Percentiles rank a stretch among this genome's conserved stretches.
These are phyloP conservation scores for Melinaea menophilus DNA, from an alignment of 2,888 invertebrate genomes.

Conservation along the genomic window DNA sequence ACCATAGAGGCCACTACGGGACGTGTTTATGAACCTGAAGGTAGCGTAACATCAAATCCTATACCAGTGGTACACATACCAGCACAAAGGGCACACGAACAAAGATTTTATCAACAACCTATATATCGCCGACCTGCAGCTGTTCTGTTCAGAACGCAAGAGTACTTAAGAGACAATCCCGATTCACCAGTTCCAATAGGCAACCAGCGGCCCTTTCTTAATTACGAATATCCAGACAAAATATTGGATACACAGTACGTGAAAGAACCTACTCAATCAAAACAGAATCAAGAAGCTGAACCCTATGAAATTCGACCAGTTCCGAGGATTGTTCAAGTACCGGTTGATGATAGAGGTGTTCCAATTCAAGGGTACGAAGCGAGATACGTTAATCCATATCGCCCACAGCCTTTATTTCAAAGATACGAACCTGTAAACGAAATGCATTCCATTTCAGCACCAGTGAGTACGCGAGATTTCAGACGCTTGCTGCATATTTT, in stretches of 20 bases:
- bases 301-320: slow-evolving; percentile 62
- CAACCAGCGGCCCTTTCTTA: slow-evolving; percentile 72
- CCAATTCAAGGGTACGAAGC: slow-evolving; percentile 66
- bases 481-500: slow-evolving; percentile 82
- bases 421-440: slow-evolving; percentile 74
- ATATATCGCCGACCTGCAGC: slow-evolving; percentile 60
- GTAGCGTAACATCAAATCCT: slow-evolving; percentile 72
- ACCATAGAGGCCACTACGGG: slow-evolving; percentile 75
- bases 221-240: slow-evolving; percentile 70
- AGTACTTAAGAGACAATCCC: slow-evolving; percentile 72
- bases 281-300: slow-evolving; percentile 53
- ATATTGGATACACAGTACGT: slow-evolving; percentile 67
- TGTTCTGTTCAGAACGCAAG: slow-evolving; percentile 66
- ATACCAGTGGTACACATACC: slow-evolving; percentile 77
- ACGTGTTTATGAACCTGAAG: slow-evolving; percentile 68
- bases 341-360: slow-evolving; percentile 68
- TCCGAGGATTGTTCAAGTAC: slow-evolving; percentile 65
- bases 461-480: slow-evolving; percentile 84
- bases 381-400: slow-evolving; percentile 60
- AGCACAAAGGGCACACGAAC: slow-evolving; percentile 57
- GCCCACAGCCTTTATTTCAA: slow-evolving; percentile 44
- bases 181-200: slow-evolving; percentile 71
- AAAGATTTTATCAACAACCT: slow-evolving; percentile 61
- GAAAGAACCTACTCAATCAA: slow-evolving; percentile 53
- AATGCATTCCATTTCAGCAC: slow-evolving; percentile 80